Conservation (phyloP, 2,797 vertebrate genomes). For the Lagodon rhomboides region DNA sequence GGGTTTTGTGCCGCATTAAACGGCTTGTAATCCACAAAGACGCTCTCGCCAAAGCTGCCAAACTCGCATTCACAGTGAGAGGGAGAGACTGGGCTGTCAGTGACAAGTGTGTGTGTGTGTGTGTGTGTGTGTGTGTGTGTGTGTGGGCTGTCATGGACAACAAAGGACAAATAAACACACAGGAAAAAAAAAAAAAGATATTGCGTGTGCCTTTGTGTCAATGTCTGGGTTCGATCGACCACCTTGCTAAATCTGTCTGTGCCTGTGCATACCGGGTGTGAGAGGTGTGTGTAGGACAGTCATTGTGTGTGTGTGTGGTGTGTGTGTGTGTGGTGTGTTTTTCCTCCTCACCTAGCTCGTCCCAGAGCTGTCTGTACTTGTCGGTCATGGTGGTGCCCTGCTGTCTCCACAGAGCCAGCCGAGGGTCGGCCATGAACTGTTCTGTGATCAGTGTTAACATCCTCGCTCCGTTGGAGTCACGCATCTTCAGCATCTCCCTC, state of each 20-base stretch:
- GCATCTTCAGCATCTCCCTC: conserved; percentile 99
- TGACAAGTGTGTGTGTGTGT: conserved; percentile 38
- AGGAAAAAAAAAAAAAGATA: conserved; percentile 12
- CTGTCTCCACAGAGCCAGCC: conserved; percentile 96
- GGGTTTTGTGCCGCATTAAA: conserved; percentile 55
- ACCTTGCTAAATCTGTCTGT: conserved; percentile 63
- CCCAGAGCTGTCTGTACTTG: conserved; percentile 99
- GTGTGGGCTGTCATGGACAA: conserved; percentile 52
- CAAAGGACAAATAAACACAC: conserved; percentile 63
- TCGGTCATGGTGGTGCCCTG: conserved; percentile 99
- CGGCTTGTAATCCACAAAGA: conserved; percentile 66
- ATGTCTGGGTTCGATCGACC: conserved; percentile 62
- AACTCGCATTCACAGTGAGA: conserved; percentile 48
- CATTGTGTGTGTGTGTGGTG: conserved; percentile 4
- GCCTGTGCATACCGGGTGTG: conserved; percentile 19
- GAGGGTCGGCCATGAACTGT: conserved; percentile 99
- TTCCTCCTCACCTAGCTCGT: conserved; percentile 93
- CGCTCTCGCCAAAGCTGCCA: conserved; percentile 53
- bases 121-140: conserved; percentile 19
- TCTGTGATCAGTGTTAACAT: conserved; percentile 99
- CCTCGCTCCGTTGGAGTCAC: conserved; percentile 97
- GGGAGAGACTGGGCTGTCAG: conserved; percentile 49
- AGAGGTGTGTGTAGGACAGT: conserved; percentile 10
- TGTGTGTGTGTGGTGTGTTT: conserved; percentile 15
- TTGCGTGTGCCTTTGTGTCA: conserved; percentile 49